A percentile compares a stretch with the other conserved stretches of the same genome.
These are phyloP conservation scores for Apantesis nais DNA, from an alignment of 2,888 invertebrate species.

Conservation along the genomic window DNA sequence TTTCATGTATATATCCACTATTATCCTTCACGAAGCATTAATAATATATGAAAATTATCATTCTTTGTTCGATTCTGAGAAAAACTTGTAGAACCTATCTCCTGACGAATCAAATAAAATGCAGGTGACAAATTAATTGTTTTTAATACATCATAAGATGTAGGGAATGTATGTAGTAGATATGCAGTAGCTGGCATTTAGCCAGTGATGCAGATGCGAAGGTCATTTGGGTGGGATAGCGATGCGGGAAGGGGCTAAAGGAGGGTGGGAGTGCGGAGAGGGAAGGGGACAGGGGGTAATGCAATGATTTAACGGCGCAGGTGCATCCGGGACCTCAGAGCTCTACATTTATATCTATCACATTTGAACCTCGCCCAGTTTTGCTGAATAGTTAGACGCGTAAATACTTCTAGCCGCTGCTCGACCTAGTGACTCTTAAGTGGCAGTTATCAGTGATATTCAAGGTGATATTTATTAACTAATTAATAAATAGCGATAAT, in stretches of 20 bases:
- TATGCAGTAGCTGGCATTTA: slow-evolving; percentile 65
- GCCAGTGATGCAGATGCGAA: slow-evolving; percentile 79
- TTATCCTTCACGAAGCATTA: neutral
- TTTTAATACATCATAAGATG: slow-evolving; percentile 36
- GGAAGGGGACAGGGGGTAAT: slow-evolving; percentile 44
- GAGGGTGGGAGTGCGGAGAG: slow-evolving; percentile 30
- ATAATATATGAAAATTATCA: neutral
- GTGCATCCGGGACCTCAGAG: slow-evolving; percentile 65
- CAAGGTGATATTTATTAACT: slow-evolving; percentile 41
- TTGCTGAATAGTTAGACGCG: slow-evolving; percentile 14
- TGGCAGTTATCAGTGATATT: slow-evolving; percentile 37
- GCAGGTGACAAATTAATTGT: slow-evolving; percentile 31
- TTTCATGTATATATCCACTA: neutral
- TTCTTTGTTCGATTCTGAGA: slow-evolving; percentile 4
- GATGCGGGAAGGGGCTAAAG: slow-evolving; percentile 31
- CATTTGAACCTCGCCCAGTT: slow-evolving; percentile 45
- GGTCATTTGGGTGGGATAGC: slow-evolving; percentile 59
- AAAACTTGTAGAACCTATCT: neutral
- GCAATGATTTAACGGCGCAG: slow-evolving; percentile 72
- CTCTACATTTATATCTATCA: slow-evolving; percentile 18
- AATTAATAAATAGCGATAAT: slow-evolving; percentile 2
- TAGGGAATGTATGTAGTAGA: slow-evolving; percentile 28
- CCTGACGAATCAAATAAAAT: slow-evolving; percentile 22
- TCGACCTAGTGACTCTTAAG: slow-evolving; percentile 27
- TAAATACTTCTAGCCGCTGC: slow-evolving; percentile 19